These are phyloP conservation scores for Archocentrus centrarchus DNA, from an alignment of 2,113 vertebrate genomes.

Conservation along the genomic window DNA sequence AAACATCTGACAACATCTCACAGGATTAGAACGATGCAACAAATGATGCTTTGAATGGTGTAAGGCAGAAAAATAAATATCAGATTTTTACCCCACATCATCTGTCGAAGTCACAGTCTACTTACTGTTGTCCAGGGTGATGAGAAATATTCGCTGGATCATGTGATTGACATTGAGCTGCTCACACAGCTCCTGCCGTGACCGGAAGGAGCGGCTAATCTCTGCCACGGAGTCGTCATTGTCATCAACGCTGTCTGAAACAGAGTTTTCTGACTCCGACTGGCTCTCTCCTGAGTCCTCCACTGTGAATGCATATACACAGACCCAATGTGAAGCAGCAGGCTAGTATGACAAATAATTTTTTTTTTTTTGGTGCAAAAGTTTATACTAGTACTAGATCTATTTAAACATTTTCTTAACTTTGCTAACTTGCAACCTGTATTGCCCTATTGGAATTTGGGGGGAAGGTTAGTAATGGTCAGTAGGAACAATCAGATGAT, in stretches of 20 bases:
- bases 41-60: background rate
- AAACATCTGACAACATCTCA: background rate
- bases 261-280: slow-evolving; percentile 96
- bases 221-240: slow-evolving; percentile 96
- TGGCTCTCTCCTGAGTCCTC: slow-evolving; percentile 90
- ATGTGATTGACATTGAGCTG: slow-evolving; percentile 99
- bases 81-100: background rate
- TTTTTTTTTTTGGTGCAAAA: too few species aligned
- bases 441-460: too few species aligned
- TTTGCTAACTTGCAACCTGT: too few species aligned
- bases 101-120: background rate
- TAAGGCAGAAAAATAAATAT: background rate
- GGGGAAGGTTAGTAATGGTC: background rate
- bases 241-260: slow-evolving; percentile 95
- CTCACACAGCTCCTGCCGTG: slow-evolving; percentile 94
- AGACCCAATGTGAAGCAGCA: background rate
- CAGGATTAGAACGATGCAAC: background rate
- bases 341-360: background rate
- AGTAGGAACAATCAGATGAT: background rate
- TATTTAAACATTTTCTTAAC: too few species aligned
- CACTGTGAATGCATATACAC: slow-evolving; percentile 57
- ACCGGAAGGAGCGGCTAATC: slow-evolving; percentile 95
- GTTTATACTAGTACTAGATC: too few species aligned
- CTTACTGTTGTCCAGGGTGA: slow-evolving; percentile 99
- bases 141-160: slow-evolving; percentile 98